Base-by-base conservation (phyloP, 2,888 invertebrate genomes). In the Hirtodrosophila trivittata region DNA sequence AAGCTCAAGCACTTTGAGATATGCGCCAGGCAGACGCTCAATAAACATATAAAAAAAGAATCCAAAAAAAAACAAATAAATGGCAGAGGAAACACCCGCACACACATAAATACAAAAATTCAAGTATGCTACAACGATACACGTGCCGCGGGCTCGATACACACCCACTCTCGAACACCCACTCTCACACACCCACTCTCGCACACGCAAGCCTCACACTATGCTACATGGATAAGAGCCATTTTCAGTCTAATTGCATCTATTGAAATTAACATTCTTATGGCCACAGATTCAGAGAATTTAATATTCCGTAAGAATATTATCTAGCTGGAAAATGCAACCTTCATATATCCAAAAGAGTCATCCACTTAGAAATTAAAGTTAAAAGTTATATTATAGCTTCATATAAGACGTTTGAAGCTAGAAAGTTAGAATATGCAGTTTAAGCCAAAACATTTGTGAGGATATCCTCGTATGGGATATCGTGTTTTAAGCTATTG, bases 1-100 rank as follows among this genome's bases (percentile, higher is more conserved):
- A 73, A 66, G 74, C 77, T 82, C 67, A 73, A 86, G 69, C 75
- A 66, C 80, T 76, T 85, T 86, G 80, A 86, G 74, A 84, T 77
- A 85, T 84, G 86, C 77, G 75, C 49, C 57, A 33, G 56, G 76
- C 80, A 82, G 75, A 83, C 80, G 75, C 62, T 83, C 60, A 67
- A 72, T 75, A 80, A 75, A 68, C 75, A 81, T 83, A 75, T 77
- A 80, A 76, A 30, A 38, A 14, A 10, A 18, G 13, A 35, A 26
- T 59, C 62, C 68, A 71, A 76, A 10, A 18, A 38, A 35, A 26
- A 62, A 64, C 68, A 71, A 76, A 82, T 78, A 80, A 83, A 78
- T 76, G 77, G 56, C 75, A 70, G 62, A 65, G 56, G 69, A 63
- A 67, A 55, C 60, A 60, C 52, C 39, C 32, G 47, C 59, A 57